These are phyloP conservation scores for Caenorhabditis sp. DNA, from an alignment of 2,888 invertebrate species.

Conservation along the genomic window DNA sequence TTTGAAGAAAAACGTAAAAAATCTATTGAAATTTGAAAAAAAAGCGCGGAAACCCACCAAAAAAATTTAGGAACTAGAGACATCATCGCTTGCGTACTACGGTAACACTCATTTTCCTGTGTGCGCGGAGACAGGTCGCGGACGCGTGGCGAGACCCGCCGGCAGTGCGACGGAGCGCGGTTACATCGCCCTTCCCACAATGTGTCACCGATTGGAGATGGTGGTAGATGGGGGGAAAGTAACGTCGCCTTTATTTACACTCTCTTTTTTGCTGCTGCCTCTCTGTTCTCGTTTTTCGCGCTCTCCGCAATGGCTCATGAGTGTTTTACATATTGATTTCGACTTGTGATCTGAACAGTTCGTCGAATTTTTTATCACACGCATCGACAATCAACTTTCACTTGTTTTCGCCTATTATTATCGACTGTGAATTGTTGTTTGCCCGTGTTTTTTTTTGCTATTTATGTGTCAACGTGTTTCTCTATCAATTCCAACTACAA, in stretches of 20 bases:
- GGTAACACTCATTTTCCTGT: conserved; percentile 49
- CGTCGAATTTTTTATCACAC: conserved; percentile 37
- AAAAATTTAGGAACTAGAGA: conserved; percentile 44
- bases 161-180: conserved; percentile 37
- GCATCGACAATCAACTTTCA: conserved; percentile 30
- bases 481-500: neutral
- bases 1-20: neutral
- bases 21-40: neutral
- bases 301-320: conserved; percentile 43
- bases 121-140: conserved; percentile 15
- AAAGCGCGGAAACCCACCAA: conserved; percentile 22
- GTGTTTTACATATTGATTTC: conserved; percentile 66
- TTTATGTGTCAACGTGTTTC: neutral
- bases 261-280: conserved; percentile 49
- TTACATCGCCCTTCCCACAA: conserved; percentile 15
- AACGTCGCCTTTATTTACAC: conserved; percentile 51
- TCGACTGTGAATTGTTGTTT: conserved; percentile 17
- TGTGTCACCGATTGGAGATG: conserved; percentile 38
- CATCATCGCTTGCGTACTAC: conserved; percentile 17
- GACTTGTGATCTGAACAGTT: conserved; percentile 62
- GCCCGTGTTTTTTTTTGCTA: conserved; percentile 4
- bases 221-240: neutral
- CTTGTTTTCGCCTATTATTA: conserved; percentile 21
- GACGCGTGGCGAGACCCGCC: conserved; percentile 42
- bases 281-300: conserved; percentile 24